Evolutionary conservation across 1,140 invertebrate species (phyloP).

Genomic region (Trinorchestia longiramus): DNA sequence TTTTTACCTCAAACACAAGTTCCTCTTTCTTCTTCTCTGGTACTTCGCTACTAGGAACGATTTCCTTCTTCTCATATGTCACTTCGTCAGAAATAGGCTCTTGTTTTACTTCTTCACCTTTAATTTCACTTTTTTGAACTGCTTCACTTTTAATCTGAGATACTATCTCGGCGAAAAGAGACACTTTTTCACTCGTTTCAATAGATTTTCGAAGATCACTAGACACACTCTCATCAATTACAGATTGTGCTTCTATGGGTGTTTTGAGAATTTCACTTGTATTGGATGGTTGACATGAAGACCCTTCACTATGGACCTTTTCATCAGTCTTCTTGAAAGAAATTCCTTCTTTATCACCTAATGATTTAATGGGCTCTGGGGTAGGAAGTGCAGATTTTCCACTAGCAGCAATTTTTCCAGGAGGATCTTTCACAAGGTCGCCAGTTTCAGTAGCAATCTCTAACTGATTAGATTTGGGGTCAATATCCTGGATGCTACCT

Average conservation of each 20-base stretch:
- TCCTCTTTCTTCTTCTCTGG: background rate
- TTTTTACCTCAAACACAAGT: background rate
- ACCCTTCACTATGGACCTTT: background rate
- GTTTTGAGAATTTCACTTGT: background rate
- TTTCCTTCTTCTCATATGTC: background rate
- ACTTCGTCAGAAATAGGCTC: background rate
- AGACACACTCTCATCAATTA: background rate
- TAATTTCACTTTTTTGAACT: background rate
- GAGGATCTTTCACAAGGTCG: background rate
- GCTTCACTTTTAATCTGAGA: background rate
- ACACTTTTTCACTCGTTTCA: background rate
- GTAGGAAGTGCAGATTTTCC: background rate
- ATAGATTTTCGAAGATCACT: background rate
- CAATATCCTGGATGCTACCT: background rate
- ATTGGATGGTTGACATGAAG: background rate
- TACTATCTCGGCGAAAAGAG: background rate
- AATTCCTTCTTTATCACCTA: background rate
- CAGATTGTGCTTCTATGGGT: background rate
- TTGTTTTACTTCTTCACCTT: background rate
- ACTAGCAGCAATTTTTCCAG: background rate
- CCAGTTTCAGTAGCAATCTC: background rate
- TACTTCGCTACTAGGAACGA: background rate
- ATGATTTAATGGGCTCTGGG: background rate
- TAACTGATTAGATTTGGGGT: background rate
- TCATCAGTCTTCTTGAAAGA: background rate